These are phyloP conservation scores for Latrodectus geometricus DNA, from an alignment of 1,140 invertebrate genomes.

Conservation along the genomic window DNA sequence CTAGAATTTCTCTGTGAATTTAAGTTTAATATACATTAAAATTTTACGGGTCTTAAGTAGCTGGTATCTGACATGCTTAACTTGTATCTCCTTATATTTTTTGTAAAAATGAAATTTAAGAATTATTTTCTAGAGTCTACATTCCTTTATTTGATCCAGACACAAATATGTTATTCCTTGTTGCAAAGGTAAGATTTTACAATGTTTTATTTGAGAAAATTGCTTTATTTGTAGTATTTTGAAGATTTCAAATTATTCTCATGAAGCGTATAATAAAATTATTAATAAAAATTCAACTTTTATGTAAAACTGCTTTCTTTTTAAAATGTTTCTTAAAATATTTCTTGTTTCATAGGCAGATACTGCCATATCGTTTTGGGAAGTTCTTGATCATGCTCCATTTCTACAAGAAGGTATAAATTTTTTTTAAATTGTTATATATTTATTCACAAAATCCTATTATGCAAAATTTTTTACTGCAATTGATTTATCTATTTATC, in stretches of 20 bases:
- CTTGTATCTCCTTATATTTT: too few relatives aligned
- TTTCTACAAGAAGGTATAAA: constrained; percentile 80
- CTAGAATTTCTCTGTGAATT: too few relatives aligned
- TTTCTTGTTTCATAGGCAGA: constrained; percentile 74
- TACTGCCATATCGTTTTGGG: constrained; percentile 87
- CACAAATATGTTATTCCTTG: constrained; percentile 92
- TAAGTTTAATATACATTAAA: too few relatives aligned
- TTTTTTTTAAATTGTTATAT: background rate
- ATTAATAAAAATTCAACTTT: background rate
- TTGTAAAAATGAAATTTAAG: too few relatives aligned
- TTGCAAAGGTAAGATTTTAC: constrained; percentile 77
- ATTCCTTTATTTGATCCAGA: constrained; percentile 78
- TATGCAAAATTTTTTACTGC: background rate
- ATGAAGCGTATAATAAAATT: background rate
- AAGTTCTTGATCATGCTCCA: constrained; percentile 84
- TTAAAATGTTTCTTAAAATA: background rate
- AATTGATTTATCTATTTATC: too few relatives aligned
- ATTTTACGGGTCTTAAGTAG: too few relatives aligned
- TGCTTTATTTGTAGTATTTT: background rate
- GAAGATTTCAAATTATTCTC: background rate
- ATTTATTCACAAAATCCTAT: background rate
- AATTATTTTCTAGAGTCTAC: constrained; percentile 62
- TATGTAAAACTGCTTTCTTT: background rate
- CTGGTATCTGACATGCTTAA: too few relatives aligned
- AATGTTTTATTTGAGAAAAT: too few relatives aligned